Evolutionary conservation across 2,888 invertebrate genomes (phyloP), one percentile per base, ranked within the genome.

Genomic region (Anorthoa munda): DNA sequence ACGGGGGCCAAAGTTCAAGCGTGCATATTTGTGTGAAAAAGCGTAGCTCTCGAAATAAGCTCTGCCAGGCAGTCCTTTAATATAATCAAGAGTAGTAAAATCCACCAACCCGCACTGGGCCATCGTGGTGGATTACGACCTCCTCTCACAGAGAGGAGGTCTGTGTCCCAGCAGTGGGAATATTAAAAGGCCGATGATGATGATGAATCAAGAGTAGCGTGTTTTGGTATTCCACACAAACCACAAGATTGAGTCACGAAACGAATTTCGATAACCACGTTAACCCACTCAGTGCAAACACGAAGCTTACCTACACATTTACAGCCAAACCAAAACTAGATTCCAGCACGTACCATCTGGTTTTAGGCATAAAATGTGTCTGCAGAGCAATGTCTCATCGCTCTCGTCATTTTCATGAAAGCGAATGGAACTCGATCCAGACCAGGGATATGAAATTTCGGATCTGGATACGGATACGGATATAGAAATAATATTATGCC

Each of bases 341-440:
- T 48, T 46, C 13, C 12, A 51, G 11, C 21, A 51, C 13, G 46
- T 23, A 21, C n/a, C 63, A 2, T 56, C 21, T 76, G 63, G 48
- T 48, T 66, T 60, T 82, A 86, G 77, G 75, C 58, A 81, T 51
- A 76, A 83, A 76, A 66, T 45, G 23, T 48, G 46, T 21, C 55
- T 61, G 39, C 61, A 59, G 59, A 75, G 58, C 15, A 74, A 61
- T 77, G 26, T 65, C 79, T n/a, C 60, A 75, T 87, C 82, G 82
- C 23, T 66, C 53, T 23, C 53, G 51, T 70, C 50, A 68, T 79
- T 69, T 71, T 69, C 75, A 75, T 80, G 69, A 76, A 71, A 84
- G 60, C 76, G 51, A 85, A 84, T 87, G 87, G 89, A 91, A 90
- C 90, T 93, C 89, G 88, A 91, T 90, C 90, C 39, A 39, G 39